phyloP scores from a whole-genome alignment of 2,797 vertebrate genomes.

The Odontamblyopus rebecca region DNA sequence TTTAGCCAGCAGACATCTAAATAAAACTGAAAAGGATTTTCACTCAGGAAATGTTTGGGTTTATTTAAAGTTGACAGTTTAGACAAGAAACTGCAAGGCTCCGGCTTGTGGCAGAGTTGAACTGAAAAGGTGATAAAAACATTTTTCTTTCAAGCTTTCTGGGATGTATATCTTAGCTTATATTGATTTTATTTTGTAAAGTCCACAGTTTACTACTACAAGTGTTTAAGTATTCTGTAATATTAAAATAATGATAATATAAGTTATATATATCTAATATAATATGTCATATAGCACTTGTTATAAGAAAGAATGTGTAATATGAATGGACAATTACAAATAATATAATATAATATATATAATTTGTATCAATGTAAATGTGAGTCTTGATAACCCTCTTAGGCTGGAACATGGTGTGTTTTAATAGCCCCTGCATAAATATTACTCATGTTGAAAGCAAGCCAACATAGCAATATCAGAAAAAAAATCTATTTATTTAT shows the following conservation, averaged over 20 bases:
- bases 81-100: slow-evolving; percentile 27
- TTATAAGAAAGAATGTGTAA: background rate
- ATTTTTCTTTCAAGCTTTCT: background rate
- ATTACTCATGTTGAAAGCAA: slow-evolving; percentile 2
- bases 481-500: slow-evolving; percentile 20
- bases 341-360: background rate
- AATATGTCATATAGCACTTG: background rate
- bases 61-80: slow-evolving; percentile 18
- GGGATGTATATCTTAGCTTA: background rate
- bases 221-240: no score
- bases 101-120: background rate
- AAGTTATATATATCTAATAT: background rate
- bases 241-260: background rate
- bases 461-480: slow-evolving; percentile 16
- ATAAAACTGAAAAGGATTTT: background rate
- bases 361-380: background rate
- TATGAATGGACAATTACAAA: background rate
- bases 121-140: background rate
- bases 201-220: no score
- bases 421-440: slow-evolving; percentile 18
- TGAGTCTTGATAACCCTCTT: background rate
- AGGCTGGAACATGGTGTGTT: background rate
- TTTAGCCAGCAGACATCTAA: background rate
- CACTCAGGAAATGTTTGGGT: no score
- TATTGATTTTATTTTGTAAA: no score